Evolutionary conservation across 2,888 invertebrate genomes (phyloP).

Genomic region (Nasonia oneida): DNA sequence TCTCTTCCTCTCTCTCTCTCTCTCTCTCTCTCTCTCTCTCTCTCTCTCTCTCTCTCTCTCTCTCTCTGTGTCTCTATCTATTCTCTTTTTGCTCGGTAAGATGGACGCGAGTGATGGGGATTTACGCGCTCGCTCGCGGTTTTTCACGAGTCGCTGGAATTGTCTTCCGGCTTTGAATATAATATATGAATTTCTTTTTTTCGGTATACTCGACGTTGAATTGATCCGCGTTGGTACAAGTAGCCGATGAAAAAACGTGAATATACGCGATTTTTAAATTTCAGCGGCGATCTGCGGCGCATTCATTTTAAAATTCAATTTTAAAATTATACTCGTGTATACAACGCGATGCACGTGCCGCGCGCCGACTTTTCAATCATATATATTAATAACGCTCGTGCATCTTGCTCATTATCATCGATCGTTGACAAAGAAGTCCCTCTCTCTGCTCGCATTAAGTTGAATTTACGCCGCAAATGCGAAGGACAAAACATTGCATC

Average conservation of each 20-base stretch:
- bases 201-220: background rate
- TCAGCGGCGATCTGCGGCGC: conserved; percentile 6
- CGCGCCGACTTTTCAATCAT: conserved; percentile 11
- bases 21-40: background rate
- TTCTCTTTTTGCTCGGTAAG: conserved; percentile 3
- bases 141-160: conserved; percentile 33
- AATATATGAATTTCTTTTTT: conserved; percentile 21
- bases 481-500: conserved; percentile 27
- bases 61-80: background rate
- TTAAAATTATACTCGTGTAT: conserved; percentile 34
- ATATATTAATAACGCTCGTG: conserved; percentile 34
- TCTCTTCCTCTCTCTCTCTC: background rate
- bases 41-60: background rate
- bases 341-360: background rate
- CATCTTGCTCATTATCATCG: conserved; percentile 46
- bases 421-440: conserved; percentile 37
- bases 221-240: background rate
- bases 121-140: conserved; percentile 6
- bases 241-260: background rate
- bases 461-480: conserved; percentile 15
- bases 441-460: background rate
- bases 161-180: conserved; percentile 21
- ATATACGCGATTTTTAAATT: conserved; percentile 34
- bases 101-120: conserved; percentile 17
- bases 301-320: conserved; percentile 33